A percentile compares a stretch with the other conserved stretches of the same genome.
These are phyloP conservation scores for Chymomyza amoena DNA, from an alignment of 2,888 invertebrate genomes.

Conservation along the genomic window DNA sequence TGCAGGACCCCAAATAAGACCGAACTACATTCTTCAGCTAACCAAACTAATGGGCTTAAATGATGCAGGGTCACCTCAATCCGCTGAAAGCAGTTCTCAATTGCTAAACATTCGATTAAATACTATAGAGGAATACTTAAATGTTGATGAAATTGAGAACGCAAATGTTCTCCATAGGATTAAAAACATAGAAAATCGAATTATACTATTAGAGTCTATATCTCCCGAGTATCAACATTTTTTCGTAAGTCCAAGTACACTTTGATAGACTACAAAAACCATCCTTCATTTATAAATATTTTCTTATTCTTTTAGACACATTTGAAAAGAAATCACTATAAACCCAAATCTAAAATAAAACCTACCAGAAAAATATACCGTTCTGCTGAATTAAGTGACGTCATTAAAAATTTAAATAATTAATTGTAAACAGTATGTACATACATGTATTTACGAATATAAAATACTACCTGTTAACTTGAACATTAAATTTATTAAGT, in stretches of 20 bases:
- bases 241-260: constrained; percentile 79
- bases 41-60: constrained; percentile 79
- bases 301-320: constrained; percentile 19
- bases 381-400: constrained; percentile 1
- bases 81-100: constrained; percentile 68
- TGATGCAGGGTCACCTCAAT: constrained; percentile 10
- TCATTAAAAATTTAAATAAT: constrained; percentile 2
- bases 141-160: constrained; percentile 60
- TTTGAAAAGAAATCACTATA: not conserved
- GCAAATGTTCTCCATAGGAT: constrained; percentile 84
- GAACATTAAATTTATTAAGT: too few species aligned
- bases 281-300: not conserved
- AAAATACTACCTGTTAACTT: too few species aligned
- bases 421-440: too few species aligned
- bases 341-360: not conserved
- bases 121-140: constrained; percentile 54
- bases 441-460: too few species aligned
- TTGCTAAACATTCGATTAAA: constrained; percentile 37
- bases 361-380: constrained; percentile 8
- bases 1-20: constrained; percentile 84
- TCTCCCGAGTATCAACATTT: constrained; percentile 90
- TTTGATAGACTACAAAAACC: not conserved
- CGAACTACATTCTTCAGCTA: constrained; percentile 78
- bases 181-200: constrained; percentile 86
- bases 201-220: constrained; percentile 85